Evolutionary conservation across 2,797 vertebrate genomes (phyloP).

Genomic region (Sebastes hubbsi): DNA sequence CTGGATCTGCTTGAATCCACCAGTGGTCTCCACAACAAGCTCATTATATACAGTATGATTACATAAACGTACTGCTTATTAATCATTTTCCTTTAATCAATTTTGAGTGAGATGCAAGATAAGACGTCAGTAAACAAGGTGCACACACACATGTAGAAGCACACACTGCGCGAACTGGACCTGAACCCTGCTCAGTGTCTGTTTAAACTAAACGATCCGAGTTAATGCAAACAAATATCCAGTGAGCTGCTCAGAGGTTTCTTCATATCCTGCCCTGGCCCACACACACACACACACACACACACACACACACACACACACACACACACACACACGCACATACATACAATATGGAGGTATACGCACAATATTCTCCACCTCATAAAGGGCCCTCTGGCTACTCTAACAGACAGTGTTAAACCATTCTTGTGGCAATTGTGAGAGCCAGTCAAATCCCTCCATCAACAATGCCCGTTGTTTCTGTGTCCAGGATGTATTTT

Average conservation of each 20-base stretch:
- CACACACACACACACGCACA: conserved; percentile 36
- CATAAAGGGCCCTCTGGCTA: conserved; percentile 51
- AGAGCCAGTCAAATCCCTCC: conserved; percentile 46
- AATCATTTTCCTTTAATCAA: conserved; percentile 17
- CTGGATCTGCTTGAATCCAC: conserved; percentile 48
- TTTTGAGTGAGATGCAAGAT: conserved; percentile 7
- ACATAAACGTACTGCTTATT: background rate
- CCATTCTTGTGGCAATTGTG: conserved; percentile 42
- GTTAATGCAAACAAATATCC: conserved; percentile 80
- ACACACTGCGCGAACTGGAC: conserved; percentile 50
- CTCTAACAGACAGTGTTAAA: conserved; percentile 46
- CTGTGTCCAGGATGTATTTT: conserved; percentile 34
- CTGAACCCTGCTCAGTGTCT: conserved; percentile 73
- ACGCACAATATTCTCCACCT: conserved; percentile 31
- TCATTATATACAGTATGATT: conserved; percentile 12
- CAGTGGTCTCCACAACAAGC: conserved; percentile 43
- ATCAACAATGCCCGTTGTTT: conserved; percentile 72
- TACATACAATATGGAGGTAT: background rate
- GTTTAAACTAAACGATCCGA: conserved; percentile 80
- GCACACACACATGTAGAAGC: background rate
- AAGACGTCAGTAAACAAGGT: conserved; percentile 28
- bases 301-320: conserved; percentile 48
- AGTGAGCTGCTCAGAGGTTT: conserved; percentile 72
- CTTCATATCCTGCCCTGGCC: conserved; percentile 77
- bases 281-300: conserved; percentile 66